Evolutionary conservation across 2,888 invertebrate species (phyloP), one percentile per base, ranked within the genome.

Genomic region (Heterodera filipjevi): DNA sequence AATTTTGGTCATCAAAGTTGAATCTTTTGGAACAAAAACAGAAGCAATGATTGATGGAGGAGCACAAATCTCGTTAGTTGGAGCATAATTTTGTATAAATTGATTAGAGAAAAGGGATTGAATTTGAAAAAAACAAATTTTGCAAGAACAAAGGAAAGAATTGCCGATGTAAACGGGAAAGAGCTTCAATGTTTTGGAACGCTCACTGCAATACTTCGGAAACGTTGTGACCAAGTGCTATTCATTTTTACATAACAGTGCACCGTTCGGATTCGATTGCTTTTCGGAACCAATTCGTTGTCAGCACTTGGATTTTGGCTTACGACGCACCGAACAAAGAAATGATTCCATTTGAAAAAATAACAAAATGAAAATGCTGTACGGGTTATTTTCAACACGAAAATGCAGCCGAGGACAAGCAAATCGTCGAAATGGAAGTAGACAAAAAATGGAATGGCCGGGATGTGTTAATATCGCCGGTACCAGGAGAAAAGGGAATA

Each of bases 151-250:
- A 27, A 12, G 8, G 49, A 35, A 3, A n/a, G 46, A 27, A 74
- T 74, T 30, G 59, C 74, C 35, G 74, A 74, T 27, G 74, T 74
- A 2, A 74, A 74, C 3, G 74, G 74, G 22, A 44, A 74, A n/a
- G 46, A 49, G 5, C 27, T 74, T 14, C 32, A n/a, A n/a, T 74
- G 74, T n/a, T 66, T 35, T 49, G 74, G 74, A 0, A 49, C 66
- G 3, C 22, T 74, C 27, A 66, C 35, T 2, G 22, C 32, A 74
- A 49, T 74, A 2, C 16, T 27, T 8, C 74, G 74, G 1, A 44
- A 27, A 44, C 27, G 27, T 1, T 74, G 44, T 1, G 10, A 35
- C 19, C 5, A 68, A 32, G 39, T 39, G 39, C 39, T 10, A 68
- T 68, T 5, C 35, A 30, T 19, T 49, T 74, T n/a, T 39, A 74